Evolutionary conservation across 2,888 invertebrate species (phyloP), one percentile per base, ranked within the genome.

Genomic region (Lycia hirtaria): DNA sequence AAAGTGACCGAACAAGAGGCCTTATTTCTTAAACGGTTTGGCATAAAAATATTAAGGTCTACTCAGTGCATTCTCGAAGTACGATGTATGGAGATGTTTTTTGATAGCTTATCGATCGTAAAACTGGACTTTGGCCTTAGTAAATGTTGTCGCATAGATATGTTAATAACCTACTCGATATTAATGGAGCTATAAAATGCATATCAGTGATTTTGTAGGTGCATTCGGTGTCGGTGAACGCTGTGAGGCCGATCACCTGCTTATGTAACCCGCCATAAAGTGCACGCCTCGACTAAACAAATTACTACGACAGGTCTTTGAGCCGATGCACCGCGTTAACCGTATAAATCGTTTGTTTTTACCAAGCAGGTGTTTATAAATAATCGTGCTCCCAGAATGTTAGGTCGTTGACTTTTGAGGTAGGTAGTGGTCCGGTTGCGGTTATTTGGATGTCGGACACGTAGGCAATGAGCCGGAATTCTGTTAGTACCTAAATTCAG

Each of bases 181-280:
- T 30, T 19, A 28, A 35, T 19, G 33, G 33, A 54, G 53, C 47
- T 58, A 54, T 54, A 59, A 54, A 63, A 61, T 61, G 56, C 61
- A 52, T 60, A 63, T 76, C 75, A 74, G 75, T 75, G 66, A 77
- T 79, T 82, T 80, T 78, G 75, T 64, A 80, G 77, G 76, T 79
- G 76, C 76, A 81, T 76, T 74, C 70, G 75, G 44, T 64, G 75
- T 72, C 77, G 78, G 83, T 83, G 81, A 86, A 84, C 76, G 86
- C 79, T 72, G 82, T 78, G 88, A 88, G 91, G 90, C 81, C 89
- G 85, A 83, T 88, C 85, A 90, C 88, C 90, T 84, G 77, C 82
- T 88, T 89, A 89, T 87, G 78, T 79, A 82, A 81, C 70, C 64
- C 35, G 66, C 73, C 73, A 70, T 74, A 73, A 73, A 73, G 50